A percentile compares a stretch with the other conserved stretches of the same genome.
These are phyloP conservation scores for Aradophagus sp. DNA, from an alignment of 1,140 invertebrate genomes.

Conservation along the genomic window DNA sequence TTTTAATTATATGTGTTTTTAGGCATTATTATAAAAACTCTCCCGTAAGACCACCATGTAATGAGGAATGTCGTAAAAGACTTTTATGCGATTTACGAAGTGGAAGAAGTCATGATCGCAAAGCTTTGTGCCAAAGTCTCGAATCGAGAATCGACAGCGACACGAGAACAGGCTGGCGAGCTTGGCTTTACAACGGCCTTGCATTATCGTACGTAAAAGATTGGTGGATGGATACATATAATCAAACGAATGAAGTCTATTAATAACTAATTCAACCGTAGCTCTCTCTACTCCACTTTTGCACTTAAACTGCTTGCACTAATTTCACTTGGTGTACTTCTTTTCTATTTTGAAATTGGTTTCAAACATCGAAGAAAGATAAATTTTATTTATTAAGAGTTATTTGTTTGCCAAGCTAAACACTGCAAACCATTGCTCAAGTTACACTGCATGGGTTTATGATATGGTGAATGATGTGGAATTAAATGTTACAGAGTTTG, in stretches of 20 bases:
- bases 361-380: too few relatives aligned
- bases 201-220: conserved; percentile 86
- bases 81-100: conserved; percentile 89
- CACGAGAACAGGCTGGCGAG: conserved; percentile 83
- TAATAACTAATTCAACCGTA: conserved; percentile 33
- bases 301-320: conserved; percentile 17
- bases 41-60: conserved; percentile 84
- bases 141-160: conserved; percentile 86
- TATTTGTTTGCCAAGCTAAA: too few relatives aligned
- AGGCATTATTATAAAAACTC: conserved; percentile 94
- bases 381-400: too few relatives aligned
- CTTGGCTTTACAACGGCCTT: conserved; percentile 89
- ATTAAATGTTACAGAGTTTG: too few relatives aligned
- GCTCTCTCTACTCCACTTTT: conserved; percentile 9
- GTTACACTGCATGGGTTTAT: too few relatives aligned
- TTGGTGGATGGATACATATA: conserved; percentile 60
- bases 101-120: conserved; percentile 89
- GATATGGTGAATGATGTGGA: too few relatives aligned
- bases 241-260: conserved; percentile 25
- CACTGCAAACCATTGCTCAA: too few relatives aligned
- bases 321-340: conserved; percentile 6
- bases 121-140: conserved; percentile 85
- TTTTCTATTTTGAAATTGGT: conserved; percentile 2
- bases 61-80: conserved; percentile 88
- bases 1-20: too few relatives aligned